Base-by-base conservation (phyloP, 2,797 vertebrate genomes). In the Gobionotothen gibberifrons region DNA sequence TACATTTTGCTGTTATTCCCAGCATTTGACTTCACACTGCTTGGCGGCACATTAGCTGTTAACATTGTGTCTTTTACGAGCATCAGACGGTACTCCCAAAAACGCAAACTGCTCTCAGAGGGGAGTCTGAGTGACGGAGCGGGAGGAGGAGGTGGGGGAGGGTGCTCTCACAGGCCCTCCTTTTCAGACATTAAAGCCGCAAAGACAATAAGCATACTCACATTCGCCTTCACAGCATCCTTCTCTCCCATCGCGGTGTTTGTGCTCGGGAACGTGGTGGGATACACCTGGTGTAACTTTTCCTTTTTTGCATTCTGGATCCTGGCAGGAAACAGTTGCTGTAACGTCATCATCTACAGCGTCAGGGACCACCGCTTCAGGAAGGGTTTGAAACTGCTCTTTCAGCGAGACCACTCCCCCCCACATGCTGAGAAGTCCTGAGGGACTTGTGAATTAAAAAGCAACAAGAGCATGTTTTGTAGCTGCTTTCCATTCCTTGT, bases 241-340 rank as follows among this genome's bases (percentile, higher is more conserved):
- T 96, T 96, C 78, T 87, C 92, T 5, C 95, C 96, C 36, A 94
- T 96, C 5, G 95, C 95, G 0, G 93, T 96, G 62, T 96, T 96
- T 62, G 95, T 96, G 69, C 90, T 96, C 5, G 95, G 96, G 26
- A 95, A 94, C 1, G 95, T 96, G 67, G 90, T 95, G 79, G 95
- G 96, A 60, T 92, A 95, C 85, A 90, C 90, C 19, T 96, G 96
- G 95, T 96, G 96, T 88, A 94, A 93, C 82, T 96, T 96, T 83
- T 96, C 96, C 67, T 96, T 96, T 66, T 90, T 95, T 26, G 95
- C 96, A 70, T 96, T 96, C 85, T 96, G 96, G 96, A 95, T 95
- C 59, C 90, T 96, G 74, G 90, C 95, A 11, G 94, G 94, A 65
- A 96, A 95, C 90, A 96, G 96, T 81, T 96, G 95, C 85, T 96